These are phyloP conservation scores for Sipha maydis DNA, from an alignment of 2,888 invertebrate genomes.

Conservation along the genomic window DNA sequence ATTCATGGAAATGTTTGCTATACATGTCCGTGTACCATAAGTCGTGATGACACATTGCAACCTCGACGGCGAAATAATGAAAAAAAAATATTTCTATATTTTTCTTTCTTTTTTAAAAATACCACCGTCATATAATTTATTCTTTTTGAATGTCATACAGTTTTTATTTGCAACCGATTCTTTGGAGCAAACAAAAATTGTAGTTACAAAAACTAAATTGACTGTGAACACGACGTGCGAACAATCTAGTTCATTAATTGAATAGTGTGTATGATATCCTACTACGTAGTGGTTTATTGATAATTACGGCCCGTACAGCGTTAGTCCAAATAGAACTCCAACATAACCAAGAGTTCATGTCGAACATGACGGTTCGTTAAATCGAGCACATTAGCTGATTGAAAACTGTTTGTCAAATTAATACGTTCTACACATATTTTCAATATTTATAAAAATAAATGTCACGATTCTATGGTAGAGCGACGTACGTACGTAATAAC, in stretches of 20 bases:
- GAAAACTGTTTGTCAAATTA: background rate
- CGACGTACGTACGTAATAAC: no score
- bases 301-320: background rate
- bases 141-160: background rate
- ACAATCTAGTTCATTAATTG: background rate
- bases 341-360: background rate
- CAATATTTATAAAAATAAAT: background rate
- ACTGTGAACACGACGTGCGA: background rate
- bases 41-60: constrained; percentile 43
- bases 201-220: background rate
- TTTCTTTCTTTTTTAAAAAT: background rate
- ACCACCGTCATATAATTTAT: background rate
- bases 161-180: background rate
- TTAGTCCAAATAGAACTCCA: background rate
- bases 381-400: constrained; percentile 1
- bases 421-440: background rate
- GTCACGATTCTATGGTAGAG: background rate
- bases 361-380: background rate
- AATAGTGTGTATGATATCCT: background rate
- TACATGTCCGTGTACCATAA: constrained; percentile 1
- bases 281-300: background rate
- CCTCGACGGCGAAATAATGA: constrained; percentile 37
- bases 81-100: background rate
- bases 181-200: background rate
- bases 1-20: constrained; percentile 29